phyloP scores from a whole-genome alignment of 2,888 invertebrate genomes.

The Tiliacea citrago region DNA sequence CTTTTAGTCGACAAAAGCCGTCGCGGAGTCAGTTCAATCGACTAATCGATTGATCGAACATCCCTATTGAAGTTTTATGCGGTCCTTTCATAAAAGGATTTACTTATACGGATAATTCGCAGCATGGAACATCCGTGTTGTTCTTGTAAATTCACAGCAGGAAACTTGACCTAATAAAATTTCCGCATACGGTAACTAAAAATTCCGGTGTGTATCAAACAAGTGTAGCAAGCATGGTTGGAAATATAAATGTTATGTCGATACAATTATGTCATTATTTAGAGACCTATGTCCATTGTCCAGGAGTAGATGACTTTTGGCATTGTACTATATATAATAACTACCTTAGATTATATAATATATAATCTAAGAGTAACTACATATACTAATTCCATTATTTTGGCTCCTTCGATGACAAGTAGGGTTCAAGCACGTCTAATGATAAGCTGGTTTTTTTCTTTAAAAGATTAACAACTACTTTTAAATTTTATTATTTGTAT shows the following conservation, averaged over 20 bases:
- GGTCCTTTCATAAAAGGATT: constrained; percentile 36
- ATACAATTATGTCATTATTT: neutral
- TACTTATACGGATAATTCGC: constrained; percentile 21
- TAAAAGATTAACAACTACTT: neutral
- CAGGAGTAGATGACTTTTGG: neutral
- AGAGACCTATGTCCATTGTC: neutral
- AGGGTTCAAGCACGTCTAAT: neutral
- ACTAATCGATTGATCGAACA: constrained; percentile 51
- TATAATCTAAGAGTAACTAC: no score
- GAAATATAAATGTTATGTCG: neutral
- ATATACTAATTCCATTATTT: no score
- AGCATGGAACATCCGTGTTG: constrained; percentile 38
- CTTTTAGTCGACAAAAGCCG: constrained; percentile 56
- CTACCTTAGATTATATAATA: no score
- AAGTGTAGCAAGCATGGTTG: neutral
- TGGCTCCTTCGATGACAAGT: neutral
- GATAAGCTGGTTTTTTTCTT: neutral
- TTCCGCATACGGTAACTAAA: constrained; percentile 29
- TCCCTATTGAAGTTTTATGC: constrained; percentile 51
- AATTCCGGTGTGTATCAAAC: constrained; percentile 2
- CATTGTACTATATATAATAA: no score
- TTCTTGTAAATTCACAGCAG: constrained; percentile 54
- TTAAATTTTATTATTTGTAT: neutral
- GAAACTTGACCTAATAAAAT: constrained; percentile 55
- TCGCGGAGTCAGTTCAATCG: constrained; percentile 43